Conservation (phyloP, 2,888 invertebrate species). For the Tholera decimalis region DNA sequence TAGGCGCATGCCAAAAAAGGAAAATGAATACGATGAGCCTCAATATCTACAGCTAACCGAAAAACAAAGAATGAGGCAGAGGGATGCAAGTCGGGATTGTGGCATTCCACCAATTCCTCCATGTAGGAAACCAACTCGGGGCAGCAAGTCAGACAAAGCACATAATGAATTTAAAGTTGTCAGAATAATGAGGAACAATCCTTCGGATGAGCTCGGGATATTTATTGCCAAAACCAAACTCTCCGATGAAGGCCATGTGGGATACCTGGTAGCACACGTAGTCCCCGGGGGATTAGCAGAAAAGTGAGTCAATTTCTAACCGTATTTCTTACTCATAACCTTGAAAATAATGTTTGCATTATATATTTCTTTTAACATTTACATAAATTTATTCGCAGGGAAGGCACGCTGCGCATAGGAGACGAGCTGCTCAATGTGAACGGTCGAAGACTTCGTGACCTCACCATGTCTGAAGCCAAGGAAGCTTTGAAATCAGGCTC, state of each 20-base stretch:
- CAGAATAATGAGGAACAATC: slow-evolving; percentile 90
- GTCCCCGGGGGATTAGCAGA: slow-evolving; percentile 94
- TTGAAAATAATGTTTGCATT: slow-evolving; percentile 8
- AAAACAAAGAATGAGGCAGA: slow-evolving; percentile 88
- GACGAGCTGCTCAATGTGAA: slow-evolving; percentile 95
- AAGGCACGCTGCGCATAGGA: slow-evolving; percentile 93
- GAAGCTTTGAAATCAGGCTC: slow-evolving; percentile 92
- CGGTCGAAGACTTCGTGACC: slow-evolving; percentile 93
- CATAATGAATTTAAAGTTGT: slow-evolving; percentile 88
- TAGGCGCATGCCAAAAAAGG: slow-evolving; percentile 86
- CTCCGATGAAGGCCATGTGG: slow-evolving; percentile 91
- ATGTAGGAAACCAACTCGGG: slow-evolving; percentile 81
- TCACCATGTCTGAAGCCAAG: slow-evolving; percentile 93
- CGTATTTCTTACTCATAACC: slow-evolving; percentile 11
- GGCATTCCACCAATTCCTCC: slow-evolving; percentile 90
- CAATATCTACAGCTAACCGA: slow-evolving; percentile 88
- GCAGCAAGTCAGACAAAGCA: slow-evolving; percentile 77
- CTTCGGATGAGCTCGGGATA: slow-evolving; percentile 93
- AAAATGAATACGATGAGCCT: slow-evolving; percentile 82
- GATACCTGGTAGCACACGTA: slow-evolving; percentile 94
- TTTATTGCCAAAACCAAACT: slow-evolving; percentile 93
- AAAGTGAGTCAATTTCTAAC: slow-evolving; percentile 85
- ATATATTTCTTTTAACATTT: slow-evolving; percentile 30
- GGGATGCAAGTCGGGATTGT: slow-evolving; percentile 82
- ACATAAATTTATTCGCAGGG: slow-evolving; percentile 82